Conservation (phyloP, 2,888 invertebrate species). For the Rotaria sp. region DNA sequence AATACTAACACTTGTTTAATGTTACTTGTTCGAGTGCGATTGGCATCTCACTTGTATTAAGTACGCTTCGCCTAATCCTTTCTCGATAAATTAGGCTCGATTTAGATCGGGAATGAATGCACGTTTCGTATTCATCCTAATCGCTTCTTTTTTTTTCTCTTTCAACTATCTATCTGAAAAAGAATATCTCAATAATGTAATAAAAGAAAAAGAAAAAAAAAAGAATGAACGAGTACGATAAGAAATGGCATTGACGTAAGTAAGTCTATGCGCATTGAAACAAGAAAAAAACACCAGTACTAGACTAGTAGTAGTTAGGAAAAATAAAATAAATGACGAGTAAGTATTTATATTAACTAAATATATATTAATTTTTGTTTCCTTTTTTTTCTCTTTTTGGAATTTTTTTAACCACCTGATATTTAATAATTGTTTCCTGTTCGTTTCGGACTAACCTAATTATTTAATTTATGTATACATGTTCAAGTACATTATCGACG, state of each 20-base stretch:
- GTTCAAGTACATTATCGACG: neutral
- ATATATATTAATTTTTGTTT: neutral
- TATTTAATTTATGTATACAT: neutral
- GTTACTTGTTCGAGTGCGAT: neutral
- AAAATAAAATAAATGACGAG: neutral
- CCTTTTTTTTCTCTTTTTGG: neutral
- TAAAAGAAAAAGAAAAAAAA: neutral
- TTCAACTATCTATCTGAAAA: neutral
- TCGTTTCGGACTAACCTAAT: neutral
- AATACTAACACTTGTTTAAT: neutral
- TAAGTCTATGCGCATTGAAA: too few relatives aligned
- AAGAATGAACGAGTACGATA: too few relatives aligned
- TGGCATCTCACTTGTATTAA: neutral
- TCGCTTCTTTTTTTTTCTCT: neutral
- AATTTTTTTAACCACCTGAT: too few relatives aligned
- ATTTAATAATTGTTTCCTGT: neutral
- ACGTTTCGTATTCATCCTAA: neutral
- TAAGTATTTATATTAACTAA: neutral
- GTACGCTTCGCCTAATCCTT: neutral
- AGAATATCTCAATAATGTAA: neutral
- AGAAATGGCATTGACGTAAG: too few relatives aligned
- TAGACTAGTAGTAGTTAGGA: too few relatives aligned
- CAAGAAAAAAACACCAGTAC: too few relatives aligned
- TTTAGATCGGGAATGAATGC: neutral
- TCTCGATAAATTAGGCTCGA: neutral